Evolutionary conservation across 2,888 invertebrate genomes (phyloP), one percentile per base, ranked within the genome.

Genomic region (Hypolimnas misippus): DNA sequence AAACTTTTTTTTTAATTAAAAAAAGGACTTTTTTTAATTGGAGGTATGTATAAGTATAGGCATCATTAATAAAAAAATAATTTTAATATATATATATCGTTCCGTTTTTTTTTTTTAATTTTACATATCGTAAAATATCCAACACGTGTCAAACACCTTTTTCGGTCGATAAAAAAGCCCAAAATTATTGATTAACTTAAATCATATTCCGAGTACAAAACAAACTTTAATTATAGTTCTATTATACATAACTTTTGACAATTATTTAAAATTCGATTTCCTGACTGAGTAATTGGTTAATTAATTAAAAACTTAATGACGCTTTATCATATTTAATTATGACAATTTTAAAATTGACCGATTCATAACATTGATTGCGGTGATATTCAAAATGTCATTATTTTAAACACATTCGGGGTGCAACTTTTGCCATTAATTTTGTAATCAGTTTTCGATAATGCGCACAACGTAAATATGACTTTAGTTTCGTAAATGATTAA

Each of bases 331-430:
- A 44, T 59, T 53, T 42, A 33, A 53, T 42, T 42, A 17, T 33
- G 35, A 44, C 42, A 53, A 52, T 59, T 59, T 59, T 53, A 44
- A 59, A 59, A 59, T 53, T 19, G 29, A 17, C 29, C 21, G n/a
- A n/a, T n/a, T n/a, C n/a, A n/a, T n/a, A n/a, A n/a, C n/a, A n/a
- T 63, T 67, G 61, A 69, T 67, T 55, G 67, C 56, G 53, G 67
- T 64, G 42, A 59, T 62, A 63, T 61, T 17, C 35, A 42, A 59
- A 62, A 65, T 62, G 63, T 42, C 42, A 56, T 53, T 51, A 53
- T 63, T 64, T 69, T 68, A 63, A 66, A 63, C 56, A 59, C 58
- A 64, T 65, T 67, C 63, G 60, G 42, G 42, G 33, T 55, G 42
- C 31, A 51, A 57, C 50, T 50, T 61, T 25, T 25, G 35, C 49